Conservation (phyloP, 2,797 vertebrate genomes). For the Chloroceryle inda region DNA sequence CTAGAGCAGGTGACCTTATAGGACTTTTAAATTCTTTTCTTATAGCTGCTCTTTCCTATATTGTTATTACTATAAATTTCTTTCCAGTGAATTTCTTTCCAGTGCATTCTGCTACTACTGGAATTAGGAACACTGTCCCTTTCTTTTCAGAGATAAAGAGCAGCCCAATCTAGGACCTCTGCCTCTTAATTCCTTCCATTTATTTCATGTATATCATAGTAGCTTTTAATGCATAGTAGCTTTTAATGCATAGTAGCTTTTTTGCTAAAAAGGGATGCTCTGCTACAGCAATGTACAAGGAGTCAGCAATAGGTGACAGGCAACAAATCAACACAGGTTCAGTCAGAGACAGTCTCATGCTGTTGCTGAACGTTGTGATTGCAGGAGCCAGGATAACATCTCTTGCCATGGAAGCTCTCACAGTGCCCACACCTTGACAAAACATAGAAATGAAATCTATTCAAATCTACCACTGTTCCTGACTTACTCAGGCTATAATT, state of each 20-base stretch:
- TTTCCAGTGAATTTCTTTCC: not conserved
- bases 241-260: not conserved
- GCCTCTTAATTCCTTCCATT: not conserved
- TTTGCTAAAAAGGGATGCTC: not conserved
- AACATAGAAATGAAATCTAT: not conserved
- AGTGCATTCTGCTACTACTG: not conserved
- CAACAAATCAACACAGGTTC: not conserved
- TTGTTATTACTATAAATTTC: not conserved
- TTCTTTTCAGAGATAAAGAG: not conserved
- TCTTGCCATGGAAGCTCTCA: not conserved
- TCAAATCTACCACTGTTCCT: not conserved
- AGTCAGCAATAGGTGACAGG: not conserved
- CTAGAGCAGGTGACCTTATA: not conserved
- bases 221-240: not conserved
- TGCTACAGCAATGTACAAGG: accelerated
- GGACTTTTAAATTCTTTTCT: no score
- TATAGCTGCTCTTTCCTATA: not conserved
- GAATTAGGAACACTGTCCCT: not conserved
- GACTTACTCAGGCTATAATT: not conserved
- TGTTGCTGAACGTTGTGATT: not conserved
- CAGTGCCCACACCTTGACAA: not conserved
- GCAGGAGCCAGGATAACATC: not conserved
- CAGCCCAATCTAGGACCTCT: not conserved
- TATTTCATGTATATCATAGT: not conserved
- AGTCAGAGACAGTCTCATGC: not conserved